These are phyloP conservation scores for Numenius arquata DNA, from an alignment of 2,113 vertebrate species.

Conservation along the genomic window DNA sequence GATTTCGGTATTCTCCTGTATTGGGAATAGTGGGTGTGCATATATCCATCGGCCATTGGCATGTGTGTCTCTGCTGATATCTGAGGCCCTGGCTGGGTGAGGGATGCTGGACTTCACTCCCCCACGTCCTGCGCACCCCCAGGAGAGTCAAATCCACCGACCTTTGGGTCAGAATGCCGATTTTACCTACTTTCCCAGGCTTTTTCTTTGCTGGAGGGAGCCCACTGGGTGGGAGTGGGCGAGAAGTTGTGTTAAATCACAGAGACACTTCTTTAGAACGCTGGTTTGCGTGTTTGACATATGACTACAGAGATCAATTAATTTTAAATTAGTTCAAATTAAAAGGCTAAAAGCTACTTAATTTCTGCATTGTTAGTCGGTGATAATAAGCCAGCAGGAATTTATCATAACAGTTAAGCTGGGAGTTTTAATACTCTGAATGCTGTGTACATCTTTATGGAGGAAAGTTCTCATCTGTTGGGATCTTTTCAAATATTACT, in stretches of 20 bases:
- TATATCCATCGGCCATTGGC: not conserved
- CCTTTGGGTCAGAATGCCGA: not conserved
- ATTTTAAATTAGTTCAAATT: not conserved
- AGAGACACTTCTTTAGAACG: not conserved
- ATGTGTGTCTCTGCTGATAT: not conserved
- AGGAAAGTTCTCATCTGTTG: not conserved
- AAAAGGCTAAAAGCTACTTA: not conserved
- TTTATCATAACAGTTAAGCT: not conserved
- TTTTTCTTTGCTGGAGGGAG: not conserved
- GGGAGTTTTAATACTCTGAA: not conserved
- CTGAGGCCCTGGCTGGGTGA: not conserved
- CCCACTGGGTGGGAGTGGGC: not conserved
- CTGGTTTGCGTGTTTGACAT: not conserved
- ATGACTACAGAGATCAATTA: not conserved
- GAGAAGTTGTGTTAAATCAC: not conserved
- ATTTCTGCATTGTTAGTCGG: not conserved
- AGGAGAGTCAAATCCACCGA: fast-evolving
- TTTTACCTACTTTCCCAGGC: not conserved
- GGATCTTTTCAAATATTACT: not conserved
- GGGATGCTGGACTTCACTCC: not conserved
- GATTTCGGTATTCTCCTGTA: fast-evolving
- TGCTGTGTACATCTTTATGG: not conserved
- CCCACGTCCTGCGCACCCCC: fast-evolving
- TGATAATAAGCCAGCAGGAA: not conserved
- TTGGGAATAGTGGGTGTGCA: not conserved